Evolutionary conservation across 1,140 invertebrate species (phyloP).

Genomic region (Akabosia matsudoensis): DNA sequence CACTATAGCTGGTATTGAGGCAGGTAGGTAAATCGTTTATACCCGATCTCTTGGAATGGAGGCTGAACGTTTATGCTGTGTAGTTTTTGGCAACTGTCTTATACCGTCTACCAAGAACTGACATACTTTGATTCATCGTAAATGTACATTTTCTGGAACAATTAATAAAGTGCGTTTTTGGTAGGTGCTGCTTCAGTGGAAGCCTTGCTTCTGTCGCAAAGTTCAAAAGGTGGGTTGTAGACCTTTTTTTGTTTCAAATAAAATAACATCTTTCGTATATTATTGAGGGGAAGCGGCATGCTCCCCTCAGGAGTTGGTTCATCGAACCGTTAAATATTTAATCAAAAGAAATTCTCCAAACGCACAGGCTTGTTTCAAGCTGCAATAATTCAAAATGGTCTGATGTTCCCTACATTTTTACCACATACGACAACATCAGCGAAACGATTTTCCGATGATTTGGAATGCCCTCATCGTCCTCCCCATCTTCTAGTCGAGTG

Average conservation of each 20-base stretch:
- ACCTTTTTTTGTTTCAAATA: background rate
- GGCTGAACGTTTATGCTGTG: background rate
- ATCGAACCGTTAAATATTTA: background rate
- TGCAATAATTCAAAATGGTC: background rate
- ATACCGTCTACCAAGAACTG: no score
- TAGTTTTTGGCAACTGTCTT: no score
- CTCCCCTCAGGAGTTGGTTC: background rate
- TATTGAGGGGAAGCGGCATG: background rate
- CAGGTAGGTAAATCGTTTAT: constrained; percentile 19
- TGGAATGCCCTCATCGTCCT: constrained; percentile 7
- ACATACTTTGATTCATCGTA: no score
- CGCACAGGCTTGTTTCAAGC: background rate
- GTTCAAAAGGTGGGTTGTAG: background rate
- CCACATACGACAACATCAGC: background rate
- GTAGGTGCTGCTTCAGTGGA: constrained; percentile 1
- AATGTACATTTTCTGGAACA: no score
- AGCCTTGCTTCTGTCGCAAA: background rate
- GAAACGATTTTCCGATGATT: background rate
- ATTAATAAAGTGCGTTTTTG: background rate
- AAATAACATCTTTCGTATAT: background rate
- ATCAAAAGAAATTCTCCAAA: background rate
- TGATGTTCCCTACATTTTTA: background rate
- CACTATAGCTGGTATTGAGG: background rate
- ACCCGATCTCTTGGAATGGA: background rate
- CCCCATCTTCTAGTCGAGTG: background rate